Base-by-base conservation (phyloP, 2,888 invertebrate genomes). In the Caenorhabditis zanzibari region DNA sequence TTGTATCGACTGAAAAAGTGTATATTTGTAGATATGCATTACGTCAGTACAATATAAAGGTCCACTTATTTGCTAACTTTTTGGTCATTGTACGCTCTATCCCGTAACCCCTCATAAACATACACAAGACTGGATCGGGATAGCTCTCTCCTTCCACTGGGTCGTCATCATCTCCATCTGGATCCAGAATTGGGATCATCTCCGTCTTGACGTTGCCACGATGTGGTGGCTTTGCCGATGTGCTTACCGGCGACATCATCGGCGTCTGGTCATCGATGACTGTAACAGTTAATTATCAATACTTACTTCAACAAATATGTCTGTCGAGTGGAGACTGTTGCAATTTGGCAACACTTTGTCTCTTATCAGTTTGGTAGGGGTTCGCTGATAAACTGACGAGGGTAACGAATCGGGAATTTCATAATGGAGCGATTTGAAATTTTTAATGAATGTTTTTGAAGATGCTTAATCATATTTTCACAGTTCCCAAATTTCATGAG, bases 121-220 rank as follows among this genome's bases (percentile, higher is more conserved):
- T 54, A 83, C 83, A 73, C 3, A 83, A 49, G 41, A 58, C 64
- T n/a, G 83, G 83, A 0, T 83, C 83, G 5, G 83, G 83, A 64
- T 83, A 83, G n/a, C 19, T 38, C 16, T 56, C 71, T 4, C 79
- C 83, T 12, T 63, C 56, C 58, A 77, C 83, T 0, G 74, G 74
- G 1, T 83, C 79, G 12, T 75, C 79, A 4, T 79, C 82, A 16
- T 19, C 12, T 14, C 66, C n/a, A 12, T 82, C 76, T 4, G 82
- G 76, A 35, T 82, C 82, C 5, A 73, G 16, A 24, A 49, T 44
- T 1, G 76, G 66, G 4, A 76, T 56, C 32, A 16, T 2, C n/a
- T 82, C 82, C 26, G 68, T 26, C 24, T 82, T 82, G 7, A 68
- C 49, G 10, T 59, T 68, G 41, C 54, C 59, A 9, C 66, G 59